Base-by-base conservation (phyloP, 2,797 vertebrate species). In the Sus cebifrons region DNA sequence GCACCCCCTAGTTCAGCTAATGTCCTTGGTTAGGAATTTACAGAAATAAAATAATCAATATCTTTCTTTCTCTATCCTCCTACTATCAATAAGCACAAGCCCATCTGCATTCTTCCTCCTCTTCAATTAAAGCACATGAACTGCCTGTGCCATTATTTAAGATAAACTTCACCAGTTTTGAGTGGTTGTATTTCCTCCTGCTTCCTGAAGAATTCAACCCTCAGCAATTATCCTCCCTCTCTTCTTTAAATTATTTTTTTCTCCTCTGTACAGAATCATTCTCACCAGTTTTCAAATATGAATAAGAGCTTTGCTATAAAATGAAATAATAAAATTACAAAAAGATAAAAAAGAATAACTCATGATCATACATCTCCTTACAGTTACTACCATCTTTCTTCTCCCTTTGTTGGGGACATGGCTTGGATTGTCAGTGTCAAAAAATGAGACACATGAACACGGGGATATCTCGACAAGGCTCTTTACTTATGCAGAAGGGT, bases 21-120 rank as follows among this genome's bases (percentile, higher is more conserved):
- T 67, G 60, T n/a, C 17, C 5, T 74, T 78, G 29, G 6, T 86
- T 88, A 77, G 25, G 29, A 93, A 95, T 82, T 92, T 68, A 88
- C 17, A 75, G 65, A 85, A 74, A 74, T 68, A 10, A 87, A 79
- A 73, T 54, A 52, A 81, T 89, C 52, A 62, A 14, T 71, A n/a
- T 77, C 5, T 73, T 73, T 54, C 44, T 65, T 92, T 64, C 56
- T 62, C 18, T 27, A 36, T 78, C 25, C 4, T 78, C 62, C 49
- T 3, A 60, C 14, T 29, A 20, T 83, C 27, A 29, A 32, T 81
- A 86, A 84, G 6, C 12, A 64, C 14, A 81, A n/a, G 25, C 2
- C 44, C 6, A 49, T 16, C 25, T 54, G 29, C 12, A 27, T 79
- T 73, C 17, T 67, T 12, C 17, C 8, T 87, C 71, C 49, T 78